Evolutionary conservation across 2,888 invertebrate genomes (phyloP), one percentile per base, ranked within the genome.

Genomic region (Conistra vaccinii): DNA sequence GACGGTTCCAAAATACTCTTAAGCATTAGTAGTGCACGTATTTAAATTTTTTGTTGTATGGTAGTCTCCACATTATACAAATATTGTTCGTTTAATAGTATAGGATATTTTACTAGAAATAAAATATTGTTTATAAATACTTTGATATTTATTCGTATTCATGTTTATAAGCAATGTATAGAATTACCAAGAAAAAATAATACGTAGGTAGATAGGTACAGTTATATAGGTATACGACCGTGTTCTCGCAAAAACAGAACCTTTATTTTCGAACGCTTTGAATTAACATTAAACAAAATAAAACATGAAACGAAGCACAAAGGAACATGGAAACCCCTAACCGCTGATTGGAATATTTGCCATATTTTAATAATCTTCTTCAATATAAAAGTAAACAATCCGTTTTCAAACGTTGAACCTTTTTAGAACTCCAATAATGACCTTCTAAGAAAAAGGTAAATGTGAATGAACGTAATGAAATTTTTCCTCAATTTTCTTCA

Each of bases 381-480:
- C 80, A 83, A 73, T 80, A 87, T 82, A 81, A 84, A 81, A 83
- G 82, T 83, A 87, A 87, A 87, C 85, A 90, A 89, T 87, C 75
- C 82, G 80, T 89, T 85, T 76, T 80, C 81, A 78, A 80, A 76
- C 69, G 78, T 78, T 80, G 78, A 87, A 85, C 86, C 87, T 87
- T 89, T 88, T 87, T 85, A 79, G 79, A 84, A 77, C 79, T 86
- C 85, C 85, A 82, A 88, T 88, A 90, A 90, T 85, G 85, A 73
- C 75, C 58, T 78, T 78, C 84, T 88, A 84, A 88, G 88, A 88
- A 89, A 87, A 86, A 89, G 84, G 84, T 87, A 85, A 88, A 87
- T 85, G 86, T 85, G 87, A 90, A 89, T 90, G 86, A 85, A 87
- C 79, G 83, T 88, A 87, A 89, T 89, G 83, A 89, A 89, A 80